Evolutionary conservation across 2,113 vertebrate genomes (phyloP), one percentile per base, ranked within the genome.

Genomic region (Chauna torquata): DNA sequence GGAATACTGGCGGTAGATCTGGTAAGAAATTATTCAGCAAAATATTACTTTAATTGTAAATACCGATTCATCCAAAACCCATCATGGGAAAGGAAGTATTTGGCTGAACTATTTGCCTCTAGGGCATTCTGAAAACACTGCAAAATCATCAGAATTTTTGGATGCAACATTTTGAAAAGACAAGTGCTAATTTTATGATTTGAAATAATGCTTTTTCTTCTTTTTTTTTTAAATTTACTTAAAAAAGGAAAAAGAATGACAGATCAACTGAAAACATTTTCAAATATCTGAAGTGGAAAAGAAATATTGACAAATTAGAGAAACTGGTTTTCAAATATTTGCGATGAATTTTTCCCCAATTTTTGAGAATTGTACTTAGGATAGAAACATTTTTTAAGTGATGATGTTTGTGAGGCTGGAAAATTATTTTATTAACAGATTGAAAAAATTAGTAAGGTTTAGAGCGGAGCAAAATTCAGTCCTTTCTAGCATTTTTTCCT

Each of bases 171-270:
- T 94, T 87, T 89, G 13, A 82, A 82, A 75, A 69, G 10, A 20
- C 13, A 77, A 49, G 13, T 16, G 20, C 3, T 65, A 44, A 72
- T 22, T 44, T 88, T 42, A 8, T 34, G 9, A 55, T 80, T 85
- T 6, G 9, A 74, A 88, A 62, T 7, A 42, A 36, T 15, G 6
- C 0, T 2, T 34, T 54, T n/a, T 4, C 32, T 38, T 42, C 27
- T 32, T 38, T 12, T 25, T 28, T 28, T 64, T 42, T 28, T 58
- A n/a, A n/a, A n/a, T 64, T 17, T 8, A 7, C 11, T 47, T n/a
- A 10, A 62, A 84, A 80, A 14, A 64, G 3, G 23, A 62, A 58
- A 76, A 59, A 72, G 3, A 78, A 40, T 72, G 59, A 52, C 5
- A 27, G 30, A 49, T 16, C 17, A 75, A 13, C 11, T 61, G 28